These are phyloP conservation scores for Genyomyrus donnyi DNA, from an alignment of 2,113 vertebrate genomes.

Conservation along the genomic window DNA sequence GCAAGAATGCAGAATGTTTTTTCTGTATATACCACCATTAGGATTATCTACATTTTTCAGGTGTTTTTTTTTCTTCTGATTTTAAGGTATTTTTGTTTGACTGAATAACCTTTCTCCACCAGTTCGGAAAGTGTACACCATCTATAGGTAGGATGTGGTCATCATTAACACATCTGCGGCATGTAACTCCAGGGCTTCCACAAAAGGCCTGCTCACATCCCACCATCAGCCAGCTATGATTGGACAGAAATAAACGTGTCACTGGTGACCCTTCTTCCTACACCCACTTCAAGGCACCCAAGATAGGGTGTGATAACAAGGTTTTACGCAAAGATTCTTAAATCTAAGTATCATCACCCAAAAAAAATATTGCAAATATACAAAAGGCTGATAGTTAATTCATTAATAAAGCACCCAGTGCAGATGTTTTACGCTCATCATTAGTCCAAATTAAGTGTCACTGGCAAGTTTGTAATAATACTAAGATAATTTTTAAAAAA, in stretches of 20 bases:
- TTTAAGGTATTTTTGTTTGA: neutral
- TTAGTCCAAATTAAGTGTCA: neutral
- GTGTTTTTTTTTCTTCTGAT: neutral
- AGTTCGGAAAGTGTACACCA: slow-evolving; percentile 47
- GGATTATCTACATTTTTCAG: neutral
- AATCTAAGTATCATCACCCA: neutral
- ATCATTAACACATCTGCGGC: neutral
- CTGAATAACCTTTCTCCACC: slow-evolving; percentile 45
- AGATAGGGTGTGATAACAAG: neutral
- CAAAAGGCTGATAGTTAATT: neutral
- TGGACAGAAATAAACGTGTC: neutral
- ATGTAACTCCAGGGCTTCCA: neutral
- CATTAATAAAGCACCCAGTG: neutral
- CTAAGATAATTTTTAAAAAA: neutral
- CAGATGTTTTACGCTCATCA: neutral
- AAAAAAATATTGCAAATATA: neutral
- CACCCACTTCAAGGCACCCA: neutral
- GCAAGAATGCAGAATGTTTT: neutral
- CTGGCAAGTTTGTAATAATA: neutral
- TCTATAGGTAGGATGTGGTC: slow-evolving; percentile 17
- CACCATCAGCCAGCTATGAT: neutral
- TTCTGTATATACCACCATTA: neutral
- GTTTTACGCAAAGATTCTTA: neutral
- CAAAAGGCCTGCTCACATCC: neutral
- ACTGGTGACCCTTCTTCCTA: neutral